Evolutionary conservation across 1,140 invertebrate genomes (phyloP).

Genomic region (Neodiprion pinetum): DNA sequence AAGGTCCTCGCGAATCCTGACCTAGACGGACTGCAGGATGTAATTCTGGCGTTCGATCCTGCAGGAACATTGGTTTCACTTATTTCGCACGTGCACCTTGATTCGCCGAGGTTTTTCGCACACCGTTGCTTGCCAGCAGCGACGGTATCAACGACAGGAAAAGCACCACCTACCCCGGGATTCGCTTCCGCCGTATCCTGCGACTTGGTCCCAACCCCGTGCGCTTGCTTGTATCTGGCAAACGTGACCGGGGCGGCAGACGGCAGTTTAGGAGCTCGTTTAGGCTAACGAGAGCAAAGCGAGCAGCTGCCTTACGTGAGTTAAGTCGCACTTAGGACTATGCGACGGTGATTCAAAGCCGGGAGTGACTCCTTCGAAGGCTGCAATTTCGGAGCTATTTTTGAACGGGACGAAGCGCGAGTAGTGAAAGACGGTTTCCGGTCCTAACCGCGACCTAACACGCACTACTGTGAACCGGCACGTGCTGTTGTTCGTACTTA

Average conservation of each 20-base stretch:
- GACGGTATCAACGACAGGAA: too few relatives aligned
- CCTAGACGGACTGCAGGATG: too few relatives aligned
- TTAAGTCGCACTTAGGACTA: background rate
- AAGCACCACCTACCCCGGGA: too few relatives aligned
- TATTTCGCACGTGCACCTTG: too few relatives aligned
- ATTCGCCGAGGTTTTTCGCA: too few relatives aligned
- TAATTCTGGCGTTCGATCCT: too few relatives aligned
- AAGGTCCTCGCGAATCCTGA: too few relatives aligned
- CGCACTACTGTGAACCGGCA: background rate
- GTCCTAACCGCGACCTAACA: background rate
- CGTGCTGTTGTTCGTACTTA: constrained; percentile 7
- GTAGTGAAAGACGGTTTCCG: background rate
- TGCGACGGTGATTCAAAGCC: background rate
- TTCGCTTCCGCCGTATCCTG: background rate
- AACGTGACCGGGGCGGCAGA: constrained; percentile 4
- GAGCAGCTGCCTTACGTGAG: constrained; percentile 3
- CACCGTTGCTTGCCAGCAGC: too few relatives aligned
- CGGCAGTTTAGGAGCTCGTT: constrained; percentile 4
- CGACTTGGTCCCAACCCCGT: background rate
- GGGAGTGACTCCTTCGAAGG: too few relatives aligned
- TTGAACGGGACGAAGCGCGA: background rate
- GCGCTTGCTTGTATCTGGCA: background rate
- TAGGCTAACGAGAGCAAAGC: constrained; percentile 6
- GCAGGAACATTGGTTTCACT: too few relatives aligned
- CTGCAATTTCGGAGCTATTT: too few relatives aligned